phyloP scores from a whole-genome alignment of 2,113 vertebrate species.

The Micronycteris hirsuta region DNA sequence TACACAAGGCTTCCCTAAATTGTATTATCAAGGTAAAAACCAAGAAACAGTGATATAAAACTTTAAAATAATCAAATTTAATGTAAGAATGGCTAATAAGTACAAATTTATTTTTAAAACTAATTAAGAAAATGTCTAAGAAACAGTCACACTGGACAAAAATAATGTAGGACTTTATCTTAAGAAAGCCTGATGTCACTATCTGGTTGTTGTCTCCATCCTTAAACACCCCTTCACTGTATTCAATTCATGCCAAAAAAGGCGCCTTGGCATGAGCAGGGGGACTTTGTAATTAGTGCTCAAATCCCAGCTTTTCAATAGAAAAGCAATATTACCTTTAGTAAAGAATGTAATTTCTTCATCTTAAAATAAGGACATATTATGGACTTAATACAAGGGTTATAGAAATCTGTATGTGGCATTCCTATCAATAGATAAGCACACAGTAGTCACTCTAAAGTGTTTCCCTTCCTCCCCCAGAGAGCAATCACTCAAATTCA shows the following conservation, averaged over 20 bases:
- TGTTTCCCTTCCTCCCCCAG: background rate
- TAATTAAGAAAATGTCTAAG: background rate
- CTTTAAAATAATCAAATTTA: conserved; percentile 27
- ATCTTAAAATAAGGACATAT: background rate
- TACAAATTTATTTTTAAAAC: conserved; percentile 6
- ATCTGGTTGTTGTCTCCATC: background rate
- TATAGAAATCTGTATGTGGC: background rate
- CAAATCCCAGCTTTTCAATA: background rate
- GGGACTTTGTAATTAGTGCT: background rate
- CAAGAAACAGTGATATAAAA: background rate
- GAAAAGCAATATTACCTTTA: background rate
- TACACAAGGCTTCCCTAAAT: background rate
- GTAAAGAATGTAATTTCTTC: background rate
- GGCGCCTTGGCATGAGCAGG: background rate
- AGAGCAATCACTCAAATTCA: background rate
- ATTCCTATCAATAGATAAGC: background rate
- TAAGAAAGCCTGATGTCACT: background rate
- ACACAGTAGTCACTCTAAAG: background rate
- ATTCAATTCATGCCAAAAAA: background rate
- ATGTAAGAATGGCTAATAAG: background rate
- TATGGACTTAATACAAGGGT: background rate
- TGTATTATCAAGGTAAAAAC: background rate
- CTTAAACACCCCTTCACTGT: background rate
- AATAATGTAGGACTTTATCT: background rate
- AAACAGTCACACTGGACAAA: background rate